Evolutionary conservation across 2,888 invertebrate species (phyloP), one percentile per base, ranked within the genome.

Genomic region (Lordiphosa fenestrarum): DNA sequence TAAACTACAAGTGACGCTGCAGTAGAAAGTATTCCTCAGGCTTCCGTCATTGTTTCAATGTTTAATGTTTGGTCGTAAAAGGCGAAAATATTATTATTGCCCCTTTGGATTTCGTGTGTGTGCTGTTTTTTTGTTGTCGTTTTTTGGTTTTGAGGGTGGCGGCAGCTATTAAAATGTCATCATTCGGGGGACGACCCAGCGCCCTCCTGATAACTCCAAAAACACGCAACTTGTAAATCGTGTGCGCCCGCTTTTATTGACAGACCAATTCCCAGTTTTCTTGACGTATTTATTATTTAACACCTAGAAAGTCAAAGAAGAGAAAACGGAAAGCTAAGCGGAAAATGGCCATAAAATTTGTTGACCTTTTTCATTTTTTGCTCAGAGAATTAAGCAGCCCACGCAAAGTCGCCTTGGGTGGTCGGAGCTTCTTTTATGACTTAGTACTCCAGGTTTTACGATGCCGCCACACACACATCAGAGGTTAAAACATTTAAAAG

Each of bases 401-500:
- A 19, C 19, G 19, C 19, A 19, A 19, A 19, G 19, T 19, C 19
- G 3, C 49, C 48, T 53, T 72, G 81, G 81, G 74, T 70, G 81
- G 76, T 53, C 78, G 42, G 57, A 19, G 47, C 40, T 55, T 12
- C 37, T 66, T 77, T 77, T 72, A 77, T 66, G 60, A 51, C 48
- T 42, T 19, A 66, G 67, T 53, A 73, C 69, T 71, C 72, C 73
- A 78, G 57, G 67, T 77, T 76, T 77, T 81, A 81, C 62, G 81
- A 73, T 60, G 60, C 69, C 55, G 57, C 72, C 9, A 67, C 72
- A 56, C 49, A 56, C 48, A 69, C 50, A 15, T 15, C 74, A 74
- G 71, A 67, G 73, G 71, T 69, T 80, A 52, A 76, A 73, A 76
- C 81, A 77, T 81, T 77, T 81, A 77, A 76, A 81, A 76, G 81